Evolutionary conservation across 2,113 vertebrate species (phyloP).

Genomic region (Trogon surrucura): DNA sequence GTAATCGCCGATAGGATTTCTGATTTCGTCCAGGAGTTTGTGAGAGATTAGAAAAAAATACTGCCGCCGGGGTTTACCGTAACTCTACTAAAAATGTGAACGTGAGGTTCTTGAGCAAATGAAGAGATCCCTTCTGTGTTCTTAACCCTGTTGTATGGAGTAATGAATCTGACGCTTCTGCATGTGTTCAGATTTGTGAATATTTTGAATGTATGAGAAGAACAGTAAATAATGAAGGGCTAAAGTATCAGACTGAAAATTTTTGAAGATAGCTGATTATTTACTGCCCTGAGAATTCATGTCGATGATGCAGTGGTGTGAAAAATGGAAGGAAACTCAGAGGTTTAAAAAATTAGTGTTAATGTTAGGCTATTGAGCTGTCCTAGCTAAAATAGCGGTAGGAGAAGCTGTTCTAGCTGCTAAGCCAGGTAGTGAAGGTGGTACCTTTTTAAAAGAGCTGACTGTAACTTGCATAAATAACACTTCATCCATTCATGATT

Average conservation of each 20-base stretch:
- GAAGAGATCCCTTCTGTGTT: neutral
- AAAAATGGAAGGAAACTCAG: neutral
- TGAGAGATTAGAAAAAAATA: neutral
- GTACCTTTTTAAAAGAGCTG: neutral
- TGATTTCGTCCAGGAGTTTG: neutral
- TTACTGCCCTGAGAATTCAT: neutral
- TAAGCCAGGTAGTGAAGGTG: neutral
- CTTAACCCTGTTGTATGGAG: neutral
- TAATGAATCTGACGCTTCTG: neutral
- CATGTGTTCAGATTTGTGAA: neutral
- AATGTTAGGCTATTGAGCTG: fast-evolving
- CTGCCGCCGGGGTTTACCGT: fast-evolving
- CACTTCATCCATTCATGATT: neutral
- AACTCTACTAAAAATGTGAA: neutral
- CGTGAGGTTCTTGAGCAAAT: neutral
- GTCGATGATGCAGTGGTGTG: neutral
- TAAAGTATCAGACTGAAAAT: neutral
- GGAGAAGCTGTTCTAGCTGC: neutral
- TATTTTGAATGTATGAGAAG: neutral
- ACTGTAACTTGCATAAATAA: neutral
- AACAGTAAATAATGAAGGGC: neutral
- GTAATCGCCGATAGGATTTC: neutral
- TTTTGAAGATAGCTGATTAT: neutral
- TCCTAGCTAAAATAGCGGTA: neutral
- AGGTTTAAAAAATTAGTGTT: neutral